Evolutionary conservation across 2,888 invertebrate species (phyloP), one percentile per base, ranked within the genome.

Genomic region (Drosophila atroscutellata): DNA sequence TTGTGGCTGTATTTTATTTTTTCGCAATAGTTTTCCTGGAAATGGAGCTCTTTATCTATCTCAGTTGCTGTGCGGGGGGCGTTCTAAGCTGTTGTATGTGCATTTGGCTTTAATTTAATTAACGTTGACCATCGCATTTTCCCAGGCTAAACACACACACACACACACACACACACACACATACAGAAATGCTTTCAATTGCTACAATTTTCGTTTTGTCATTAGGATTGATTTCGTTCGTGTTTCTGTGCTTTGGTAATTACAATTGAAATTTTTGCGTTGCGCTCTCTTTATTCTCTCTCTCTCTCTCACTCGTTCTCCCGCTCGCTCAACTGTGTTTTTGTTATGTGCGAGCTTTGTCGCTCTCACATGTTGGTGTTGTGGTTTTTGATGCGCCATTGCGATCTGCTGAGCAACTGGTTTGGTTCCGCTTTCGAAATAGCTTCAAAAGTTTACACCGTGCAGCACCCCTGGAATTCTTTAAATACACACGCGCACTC

Each of bases 341-440:
- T 60, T 24, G 13, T 45, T 52, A 56, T 61, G 34, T 18, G 18
- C 60, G 80, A 73, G 78, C 74, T 61, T 45, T 39, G 64, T 54
- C 55, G 75, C 67, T 72, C 69, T 73, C 69, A 61, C 62, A 68
- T 15, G 8, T 45, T 45, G 15, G 24, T 24, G 39, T 45, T 45
- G 42, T 13, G 73, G 75, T 77, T 82, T 68, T 71, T 75, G 76
- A 79, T 75, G 71, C 57, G 78, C 64, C 82, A 72, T 72, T 66
- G 72, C 67, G 58, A 70, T 54, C 63, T 65, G 54, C 52, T 30
- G 36, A 57, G 59, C 64, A 88, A 85, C 90, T 80, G 90, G 86
- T 89, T 90, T 86, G 75, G 87, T 86, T 86, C 85, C 89, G 82
- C 86, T 86, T 86, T 86, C 90, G 77, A 89, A 90, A 89, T 75